Conservation (phyloP, 1,140 invertebrate species). For the Bombus confusus region DNA sequence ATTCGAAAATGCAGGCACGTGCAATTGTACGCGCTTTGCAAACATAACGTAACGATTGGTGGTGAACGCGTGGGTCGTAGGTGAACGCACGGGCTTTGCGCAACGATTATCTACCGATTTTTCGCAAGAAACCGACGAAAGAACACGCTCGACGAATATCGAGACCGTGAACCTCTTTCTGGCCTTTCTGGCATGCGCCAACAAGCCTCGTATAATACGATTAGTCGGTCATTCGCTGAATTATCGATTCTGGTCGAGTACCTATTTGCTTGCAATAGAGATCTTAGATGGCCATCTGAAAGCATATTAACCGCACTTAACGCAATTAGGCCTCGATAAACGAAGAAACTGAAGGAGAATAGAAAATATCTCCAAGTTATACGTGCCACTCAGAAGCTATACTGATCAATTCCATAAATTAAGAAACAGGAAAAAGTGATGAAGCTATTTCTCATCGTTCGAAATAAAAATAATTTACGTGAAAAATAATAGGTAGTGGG, state of each 20-base stretch:
- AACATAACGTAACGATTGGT: conserved; percentile 33
- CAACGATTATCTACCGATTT: conserved; percentile 19
- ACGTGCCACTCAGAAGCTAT: neutral
- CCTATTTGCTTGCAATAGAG: neutral
- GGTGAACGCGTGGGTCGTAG: conserved; percentile 42
- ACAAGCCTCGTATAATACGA: neutral
- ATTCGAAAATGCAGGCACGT: conserved; percentile 56
- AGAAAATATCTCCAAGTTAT: neutral
- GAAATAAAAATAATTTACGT: no score
- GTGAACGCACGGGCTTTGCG: conserved; percentile 46
- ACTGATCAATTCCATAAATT: neutral
- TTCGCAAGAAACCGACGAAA: neutral
- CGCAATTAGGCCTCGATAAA: neutral
- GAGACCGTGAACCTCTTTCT: neutral
- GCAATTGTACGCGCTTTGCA: conserved; percentile 52
- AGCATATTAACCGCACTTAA: neutral
- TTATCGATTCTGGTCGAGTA: conserved; percentile 3
- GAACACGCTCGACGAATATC: neutral
- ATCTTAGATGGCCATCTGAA: neutral
- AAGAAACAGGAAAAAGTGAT: neutral
- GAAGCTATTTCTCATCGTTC: no score
- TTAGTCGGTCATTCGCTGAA: neutral
- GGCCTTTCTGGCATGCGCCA: neutral
- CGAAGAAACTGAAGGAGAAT: neutral
- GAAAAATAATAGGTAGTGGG: neutral